Percentiles rank a stretch among this genome's conserved stretches.
phyloP scores from a whole-genome alignment of 2,113 vertebrate species.

The Cyanistes caeruleus region DNA sequence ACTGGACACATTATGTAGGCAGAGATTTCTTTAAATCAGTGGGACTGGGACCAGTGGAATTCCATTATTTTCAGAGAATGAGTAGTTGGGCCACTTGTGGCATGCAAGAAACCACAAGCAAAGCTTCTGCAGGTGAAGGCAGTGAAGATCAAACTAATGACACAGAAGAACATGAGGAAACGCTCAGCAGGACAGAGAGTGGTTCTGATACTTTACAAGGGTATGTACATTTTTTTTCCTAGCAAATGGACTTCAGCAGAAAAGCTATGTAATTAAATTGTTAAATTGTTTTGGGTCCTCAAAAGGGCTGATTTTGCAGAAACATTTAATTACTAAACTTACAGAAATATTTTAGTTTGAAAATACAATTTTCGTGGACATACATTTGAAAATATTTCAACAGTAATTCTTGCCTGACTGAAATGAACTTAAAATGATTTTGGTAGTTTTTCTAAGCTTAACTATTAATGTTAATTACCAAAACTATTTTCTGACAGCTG shows the following conservation, averaged over 20 bases:
- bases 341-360: not conserved
- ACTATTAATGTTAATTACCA: not conserved
- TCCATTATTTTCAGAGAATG: constrained; percentile 91
- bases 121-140: not conserved
- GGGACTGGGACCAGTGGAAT: constrained; percentile 87
- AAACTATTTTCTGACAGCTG: not conserved
- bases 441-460: not conserved
- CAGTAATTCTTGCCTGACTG: not conserved
- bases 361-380: not conserved
- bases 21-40: constrained; percentile 85
- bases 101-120: constrained; percentile 60
- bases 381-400: not conserved
- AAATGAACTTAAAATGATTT: not conserved
- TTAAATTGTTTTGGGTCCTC: not conserved
- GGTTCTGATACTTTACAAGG: constrained; percentile 59
- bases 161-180: constrained; percentile 75
- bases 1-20: constrained; percentile 96
- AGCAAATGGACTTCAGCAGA: not conserved
- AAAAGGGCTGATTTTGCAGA: not conserved
- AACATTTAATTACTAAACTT: not conserved
- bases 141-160: not conserved
- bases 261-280: not conserved
- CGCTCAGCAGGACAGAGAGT: constrained; percentile 12
- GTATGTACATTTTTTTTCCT: constrained; percentile 58
- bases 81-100: constrained; percentile 98